These are phyloP conservation scores for Caenorhabditis drosophilae DNA, from an alignment of 2,888 invertebrate species.

Conservation along the genomic window DNA sequence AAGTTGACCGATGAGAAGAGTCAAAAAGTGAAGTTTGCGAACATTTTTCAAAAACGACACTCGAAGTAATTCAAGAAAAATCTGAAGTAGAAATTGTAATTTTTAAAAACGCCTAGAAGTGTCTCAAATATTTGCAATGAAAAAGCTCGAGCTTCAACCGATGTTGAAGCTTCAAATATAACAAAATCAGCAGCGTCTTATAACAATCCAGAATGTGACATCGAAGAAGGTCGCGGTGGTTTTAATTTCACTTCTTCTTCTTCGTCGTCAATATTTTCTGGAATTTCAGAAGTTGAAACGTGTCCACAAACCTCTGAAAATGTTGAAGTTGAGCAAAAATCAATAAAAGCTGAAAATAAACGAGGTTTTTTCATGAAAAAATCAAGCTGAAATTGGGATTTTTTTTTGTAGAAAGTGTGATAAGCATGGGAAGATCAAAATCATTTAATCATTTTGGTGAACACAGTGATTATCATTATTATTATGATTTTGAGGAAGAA, in stretches of 20 bases:
- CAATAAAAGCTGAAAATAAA: too few relatives aligned
- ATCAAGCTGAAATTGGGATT: too few relatives aligned
- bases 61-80: constrained; percentile 21
- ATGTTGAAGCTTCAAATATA: constrained; percentile 14
- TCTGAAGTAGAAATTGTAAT: neutral
- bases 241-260: too few relatives aligned
- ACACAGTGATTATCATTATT: constrained; percentile 30
- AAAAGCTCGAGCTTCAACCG: constrained; percentile 28
- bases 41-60: constrained; percentile 31
- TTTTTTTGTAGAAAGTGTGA: constrained; percentile 39
- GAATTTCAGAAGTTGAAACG: neutral
- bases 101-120: neutral
- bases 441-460: constrained; percentile 42
- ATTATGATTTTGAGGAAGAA: constrained; percentile 32
- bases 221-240: constrained; percentile 36
- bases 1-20: neutral
- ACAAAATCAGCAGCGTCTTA: constrained; percentile 15
- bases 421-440: constrained; percentile 28
- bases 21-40: constrained; percentile 10
- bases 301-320: too few relatives aligned
- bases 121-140: constrained; percentile 10
- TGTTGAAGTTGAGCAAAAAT: too few relatives aligned
- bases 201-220: constrained; percentile 30
- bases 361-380: too few relatives aligned
- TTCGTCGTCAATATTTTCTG: neutral